A percentile compares a stretch with the other conserved stretches of the same genome.
These are phyloP conservation scores for Phania funesta DNA, from an alignment of 2,888 invertebrate species.

Conservation along the genomic window DNA sequence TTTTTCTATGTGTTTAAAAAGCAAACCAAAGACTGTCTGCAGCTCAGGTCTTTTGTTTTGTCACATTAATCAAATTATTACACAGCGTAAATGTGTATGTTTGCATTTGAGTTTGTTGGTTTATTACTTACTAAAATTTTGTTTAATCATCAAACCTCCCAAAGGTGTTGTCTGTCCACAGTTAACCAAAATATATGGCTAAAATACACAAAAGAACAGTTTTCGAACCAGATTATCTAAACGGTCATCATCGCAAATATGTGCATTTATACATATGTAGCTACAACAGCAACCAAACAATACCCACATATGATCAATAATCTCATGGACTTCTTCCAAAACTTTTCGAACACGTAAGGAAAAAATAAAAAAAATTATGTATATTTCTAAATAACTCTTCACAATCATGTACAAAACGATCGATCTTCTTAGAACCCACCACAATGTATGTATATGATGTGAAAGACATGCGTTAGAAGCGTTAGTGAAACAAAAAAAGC, in stretches of 20 bases:
- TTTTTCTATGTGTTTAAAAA: background rate
- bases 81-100: background rate
- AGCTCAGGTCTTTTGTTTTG: constrained; percentile 55
- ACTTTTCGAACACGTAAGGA: background rate
- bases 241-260: constrained; percentile 49
- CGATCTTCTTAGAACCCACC: constrained; percentile 65
- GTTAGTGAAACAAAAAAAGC: constrained; percentile 58
- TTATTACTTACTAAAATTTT: constrained; percentile 12
- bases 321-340: constrained; percentile 34
- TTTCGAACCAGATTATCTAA: constrained; percentile 61
- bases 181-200: background rate
- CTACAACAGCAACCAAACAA: constrained; percentile 24
- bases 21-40: constrained; percentile 18
- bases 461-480: constrained; percentile 60
- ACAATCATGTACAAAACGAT: constrained; percentile 62
- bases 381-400: constrained; percentile 64
- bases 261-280: background rate
- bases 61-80: constrained; percentile 50
- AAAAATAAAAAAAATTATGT: background rate
- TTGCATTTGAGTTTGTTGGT: background rate
- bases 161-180: constrained; percentile 34
- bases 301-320: constrained; percentile 62
- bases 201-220: constrained; percentile 38
- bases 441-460: background rate
- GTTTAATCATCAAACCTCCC: constrained; percentile 50